Percentiles rank a stretch among this genome's conserved stretches.
Evolutionary conservation across 2,797 vertebrate species (phyloP).

Genomic region (Podargus strigoides): DNA sequence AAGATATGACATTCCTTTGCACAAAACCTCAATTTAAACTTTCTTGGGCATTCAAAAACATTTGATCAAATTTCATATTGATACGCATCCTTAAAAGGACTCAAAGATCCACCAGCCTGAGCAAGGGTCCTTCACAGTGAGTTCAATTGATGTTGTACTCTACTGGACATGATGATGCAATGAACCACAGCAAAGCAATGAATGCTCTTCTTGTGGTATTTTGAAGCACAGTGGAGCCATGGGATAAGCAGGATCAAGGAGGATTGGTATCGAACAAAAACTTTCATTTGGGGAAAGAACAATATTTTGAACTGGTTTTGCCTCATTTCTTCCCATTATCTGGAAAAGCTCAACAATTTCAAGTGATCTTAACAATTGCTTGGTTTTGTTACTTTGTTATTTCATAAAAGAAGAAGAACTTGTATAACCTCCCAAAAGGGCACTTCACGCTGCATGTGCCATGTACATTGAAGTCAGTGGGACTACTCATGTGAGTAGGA

Average conservation of each 20-base stretch:
- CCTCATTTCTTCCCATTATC: neutral
- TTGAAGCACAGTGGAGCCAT: neutral
- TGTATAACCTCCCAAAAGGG: neutral
- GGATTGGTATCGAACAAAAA: neutral
- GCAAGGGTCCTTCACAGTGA: neutral
- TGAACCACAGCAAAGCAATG: neutral
- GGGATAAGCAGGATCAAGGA: neutral
- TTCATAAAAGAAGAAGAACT: neutral
- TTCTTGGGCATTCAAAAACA: neutral
- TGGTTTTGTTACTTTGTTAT: neutral
- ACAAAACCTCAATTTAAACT: neutral
- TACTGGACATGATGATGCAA: neutral
- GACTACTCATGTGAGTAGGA: neutral
- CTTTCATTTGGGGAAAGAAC: neutral
- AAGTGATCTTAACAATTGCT: neutral
- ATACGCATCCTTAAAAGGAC: neutral
- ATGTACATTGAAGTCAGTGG: neutral
- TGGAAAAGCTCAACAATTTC: neutral
- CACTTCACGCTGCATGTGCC: neutral
- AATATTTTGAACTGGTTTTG: neutral
- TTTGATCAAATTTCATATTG: neutral
- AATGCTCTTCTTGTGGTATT: neutral
- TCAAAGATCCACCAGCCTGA: neutral
- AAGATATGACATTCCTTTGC: neutral
- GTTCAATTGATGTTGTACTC: neutral